A percentile compares a stretch with the other conserved stretches of the same genome.
phyloP scores from a whole-genome alignment of 1,140 invertebrate species.

The Lepeophtheirus salmonis region DNA sequence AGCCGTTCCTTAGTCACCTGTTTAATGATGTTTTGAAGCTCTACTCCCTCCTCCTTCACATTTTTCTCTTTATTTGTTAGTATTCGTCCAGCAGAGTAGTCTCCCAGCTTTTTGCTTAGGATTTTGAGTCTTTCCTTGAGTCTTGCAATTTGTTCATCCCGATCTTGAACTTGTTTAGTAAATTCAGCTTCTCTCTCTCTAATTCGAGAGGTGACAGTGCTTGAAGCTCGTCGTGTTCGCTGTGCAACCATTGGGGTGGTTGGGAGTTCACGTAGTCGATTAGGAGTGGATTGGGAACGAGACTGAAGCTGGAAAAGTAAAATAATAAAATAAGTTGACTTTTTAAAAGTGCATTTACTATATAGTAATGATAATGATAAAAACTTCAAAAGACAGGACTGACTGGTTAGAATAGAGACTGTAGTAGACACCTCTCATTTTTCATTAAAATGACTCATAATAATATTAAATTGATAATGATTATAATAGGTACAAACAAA shows the following conservation, averaged over 20 bases:
- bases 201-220: slow-evolving; percentile 17
- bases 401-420: too few species aligned
- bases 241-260: neutral
- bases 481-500: too few species aligned
- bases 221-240: neutral
- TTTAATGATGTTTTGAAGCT: slow-evolving; percentile 28
- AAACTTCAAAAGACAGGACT: too few species aligned
- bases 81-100: neutral
- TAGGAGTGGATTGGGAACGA: neutral
- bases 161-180: slow-evolving; percentile 28
- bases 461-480: too few species aligned
- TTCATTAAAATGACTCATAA: too few species aligned
- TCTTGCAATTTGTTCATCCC: slow-evolving; percentile 30
- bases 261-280: slow-evolving; percentile 12
- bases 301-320: neutral
- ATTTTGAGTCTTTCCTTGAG: slow-evolving; percentile 29
- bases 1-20: slow-evolving; percentile 31
- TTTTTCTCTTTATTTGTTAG: neutral
- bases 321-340: too few species aligned
- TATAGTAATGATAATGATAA: too few species aligned
- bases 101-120: slow-evolving; percentile 23
- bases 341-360: too few species aligned
- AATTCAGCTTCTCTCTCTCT: slow-evolving; percentile 27
- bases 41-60: slow-evolving; percentile 25
- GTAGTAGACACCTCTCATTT: too few species aligned